These are phyloP conservation scores for Cliona cf. orientalis DNA, from an alignment of 37 sponge, comb jelly and placozoan species.

Conservation along the genomic window DNA sequence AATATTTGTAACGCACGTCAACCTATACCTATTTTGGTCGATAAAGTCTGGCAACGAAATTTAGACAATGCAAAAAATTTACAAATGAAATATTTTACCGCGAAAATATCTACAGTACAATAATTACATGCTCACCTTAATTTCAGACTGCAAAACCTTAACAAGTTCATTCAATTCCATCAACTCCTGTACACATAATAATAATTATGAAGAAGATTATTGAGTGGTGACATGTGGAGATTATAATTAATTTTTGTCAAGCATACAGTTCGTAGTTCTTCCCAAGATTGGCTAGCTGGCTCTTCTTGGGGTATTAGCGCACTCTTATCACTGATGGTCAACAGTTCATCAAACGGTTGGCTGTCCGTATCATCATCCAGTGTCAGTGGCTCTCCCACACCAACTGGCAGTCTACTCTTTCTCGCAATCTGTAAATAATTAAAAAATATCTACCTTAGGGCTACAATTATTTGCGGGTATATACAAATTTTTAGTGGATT, in stretches of 20 bases:
- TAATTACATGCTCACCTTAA: conserved; percentile 9
- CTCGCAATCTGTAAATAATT: neutral
- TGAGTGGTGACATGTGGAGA: neutral
- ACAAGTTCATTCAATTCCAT: conserved; percentile 43
- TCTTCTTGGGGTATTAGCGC: conserved; percentile 41
- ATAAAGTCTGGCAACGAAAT: too few relatives aligned
- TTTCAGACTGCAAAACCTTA: neutral
- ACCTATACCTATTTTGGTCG: too few relatives aligned
- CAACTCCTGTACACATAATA: conserved; percentile 28
- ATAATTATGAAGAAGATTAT: too few relatives aligned
- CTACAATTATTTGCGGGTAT: too few relatives aligned
- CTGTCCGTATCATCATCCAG: too few relatives aligned
- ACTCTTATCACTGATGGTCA: conserved; percentile 49
- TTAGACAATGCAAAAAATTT: neutral
- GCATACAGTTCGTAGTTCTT: conserved; percentile 45
- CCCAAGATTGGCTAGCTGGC: conserved; percentile 50
- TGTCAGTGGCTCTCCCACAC: too few relatives aligned
- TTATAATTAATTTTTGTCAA: neutral
- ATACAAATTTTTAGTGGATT: too few relatives aligned
- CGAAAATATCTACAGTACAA: too few relatives aligned
- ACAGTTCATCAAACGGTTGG: conserved; percentile 38
- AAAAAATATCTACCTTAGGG: too few relatives aligned
- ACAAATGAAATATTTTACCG: too few relatives aligned
- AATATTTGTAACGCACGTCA: too few relatives aligned
- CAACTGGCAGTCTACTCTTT: neutral